Percentiles rank a stretch among this genome's conserved stretches.
phyloP scores from a whole-genome alignment of 1,140 invertebrate species.

The Euura saliciscinereae region DNA sequence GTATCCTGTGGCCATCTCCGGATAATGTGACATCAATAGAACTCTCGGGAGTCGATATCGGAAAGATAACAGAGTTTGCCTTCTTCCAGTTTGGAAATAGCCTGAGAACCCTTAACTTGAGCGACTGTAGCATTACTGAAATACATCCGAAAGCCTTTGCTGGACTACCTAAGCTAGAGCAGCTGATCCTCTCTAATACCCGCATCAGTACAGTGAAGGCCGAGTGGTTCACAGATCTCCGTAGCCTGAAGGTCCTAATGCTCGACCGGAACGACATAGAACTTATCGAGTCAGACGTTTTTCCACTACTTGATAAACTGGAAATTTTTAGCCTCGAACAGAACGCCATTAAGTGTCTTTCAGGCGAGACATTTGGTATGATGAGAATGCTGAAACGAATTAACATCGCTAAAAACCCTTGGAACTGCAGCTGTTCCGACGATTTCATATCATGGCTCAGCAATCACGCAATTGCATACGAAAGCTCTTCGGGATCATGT shows the following conservation, averaged over 20 bases:
- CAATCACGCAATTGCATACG: constrained; percentile 31
- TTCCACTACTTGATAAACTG: constrained; percentile 27
- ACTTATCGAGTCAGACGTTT: constrained; percentile 26
- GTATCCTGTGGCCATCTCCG: constrained; percentile 28
- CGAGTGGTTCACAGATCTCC: constrained; percentile 40
- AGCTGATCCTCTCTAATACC: constrained; percentile 34
- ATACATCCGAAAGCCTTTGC: constrained; percentile 42
- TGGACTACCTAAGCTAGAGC: constrained; percentile 39
- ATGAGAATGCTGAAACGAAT: constrained; percentile 31
- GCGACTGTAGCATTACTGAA: constrained; percentile 29
- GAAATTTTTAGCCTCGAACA: constrained; percentile 29
- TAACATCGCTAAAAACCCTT: constrained; percentile 35
- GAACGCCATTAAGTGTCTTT: constrained; percentile 36
- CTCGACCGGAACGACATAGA: constrained; percentile 33
- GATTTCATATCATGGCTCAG: constrained; percentile 29
- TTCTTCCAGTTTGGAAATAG: constrained; percentile 48
- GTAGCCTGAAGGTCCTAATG: constrained; percentile 34
- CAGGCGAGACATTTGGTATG: constrained; percentile 23
- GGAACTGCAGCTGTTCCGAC: constrained; percentile 33
- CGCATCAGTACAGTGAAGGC: constrained; percentile 22
- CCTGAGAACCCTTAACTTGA: constrained; percentile 34
- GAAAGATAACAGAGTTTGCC: constrained; percentile 28
- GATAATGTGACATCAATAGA: constrained; percentile 41
- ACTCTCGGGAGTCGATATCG: constrained; percentile 30
- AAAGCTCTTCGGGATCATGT: constrained; percentile 30